Evolutionary conservation across 2,113 vertebrate species (phyloP), one percentile per base, ranked within the genome.

Genomic region (Embiotoca jacksoni): DNA sequence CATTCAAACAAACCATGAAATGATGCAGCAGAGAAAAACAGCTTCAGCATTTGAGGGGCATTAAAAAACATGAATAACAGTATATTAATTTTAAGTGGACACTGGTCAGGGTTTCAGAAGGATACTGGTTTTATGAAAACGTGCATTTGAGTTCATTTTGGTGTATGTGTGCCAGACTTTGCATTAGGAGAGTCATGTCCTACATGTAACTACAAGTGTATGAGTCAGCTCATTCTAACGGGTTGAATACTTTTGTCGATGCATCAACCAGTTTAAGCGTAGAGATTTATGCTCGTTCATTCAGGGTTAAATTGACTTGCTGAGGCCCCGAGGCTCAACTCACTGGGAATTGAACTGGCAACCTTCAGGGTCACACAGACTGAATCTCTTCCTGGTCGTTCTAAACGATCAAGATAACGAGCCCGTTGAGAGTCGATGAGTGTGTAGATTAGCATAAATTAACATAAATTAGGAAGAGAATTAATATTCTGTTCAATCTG

Each of bases 401-500:
- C 72, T 87, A 89, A 92, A 81, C 39, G 81, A 89, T 90, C 85
- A 86, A 83, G 90, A 92, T 92, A 93, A 93, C 81, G 90, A 92
- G 92, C 75, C 92, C 84, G 46, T 80, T 82, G 92, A 92, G 91
- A 91, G 77, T 89, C 74, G 80, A 89, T 92, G 89, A 90, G 87
- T 77, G 88, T 89, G 90, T 84, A 91, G 88, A 92, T 92, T 93
- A 91, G 70, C 91, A 92, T 90, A 78, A 72, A 90, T 92, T 92
- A 81, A 23, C 89, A 92, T 93, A 91, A 91, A 93, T 92, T 91
- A 92, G 89, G 71, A 59, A 72, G 75, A 57, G 77, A 91, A 92
- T 93, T 93, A 92, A 92, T 92, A 93, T 92, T 92, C 88, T 72
- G 85, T 90, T 91, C 90, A 92, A 89, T 92, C 86, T 92, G 88